phyloP scores from a whole-genome alignment of 2,113 vertebrate species.

The Mirounga angustirostris region DNA sequence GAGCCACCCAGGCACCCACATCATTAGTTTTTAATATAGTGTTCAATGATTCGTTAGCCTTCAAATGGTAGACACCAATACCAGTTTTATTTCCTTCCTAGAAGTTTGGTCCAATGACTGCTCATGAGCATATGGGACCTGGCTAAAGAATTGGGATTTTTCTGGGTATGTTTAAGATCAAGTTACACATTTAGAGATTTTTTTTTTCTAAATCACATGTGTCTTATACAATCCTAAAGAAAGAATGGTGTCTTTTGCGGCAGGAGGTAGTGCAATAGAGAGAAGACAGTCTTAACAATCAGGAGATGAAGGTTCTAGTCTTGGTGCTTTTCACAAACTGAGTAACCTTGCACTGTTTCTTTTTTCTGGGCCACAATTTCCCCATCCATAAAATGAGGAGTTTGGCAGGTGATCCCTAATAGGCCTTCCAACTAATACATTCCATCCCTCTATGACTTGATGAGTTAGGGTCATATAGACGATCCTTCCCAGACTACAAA shows the following conservation, averaged over 20 bases:
- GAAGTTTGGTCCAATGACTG: background rate
- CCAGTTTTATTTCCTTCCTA: background rate
- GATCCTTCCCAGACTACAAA: conserved; percentile 5
- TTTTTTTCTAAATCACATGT: background rate
- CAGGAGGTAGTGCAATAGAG: background rate
- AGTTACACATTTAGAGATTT: background rate
- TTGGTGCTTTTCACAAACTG: background rate
- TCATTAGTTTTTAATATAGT: too few species aligned
- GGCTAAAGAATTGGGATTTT: background rate
- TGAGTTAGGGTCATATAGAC: background rate
- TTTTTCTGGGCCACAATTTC: background rate
- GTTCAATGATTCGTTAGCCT: too few species aligned
- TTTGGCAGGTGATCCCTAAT: background rate
- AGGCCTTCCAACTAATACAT: conserved; percentile 11
- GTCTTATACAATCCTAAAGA: background rate
- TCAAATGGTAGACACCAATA: background rate
- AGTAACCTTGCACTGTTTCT: background rate
- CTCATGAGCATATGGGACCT: background rate
- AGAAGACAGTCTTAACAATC: background rate
- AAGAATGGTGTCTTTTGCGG: background rate
- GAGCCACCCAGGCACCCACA: too few species aligned
- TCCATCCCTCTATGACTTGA: background rate
- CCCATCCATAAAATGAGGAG: background rate
- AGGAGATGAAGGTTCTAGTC: background rate
- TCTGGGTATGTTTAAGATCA: background rate